phyloP scores from a whole-genome alignment of 2,797 vertebrate species.

The Peromyscus aztecus region DNA sequence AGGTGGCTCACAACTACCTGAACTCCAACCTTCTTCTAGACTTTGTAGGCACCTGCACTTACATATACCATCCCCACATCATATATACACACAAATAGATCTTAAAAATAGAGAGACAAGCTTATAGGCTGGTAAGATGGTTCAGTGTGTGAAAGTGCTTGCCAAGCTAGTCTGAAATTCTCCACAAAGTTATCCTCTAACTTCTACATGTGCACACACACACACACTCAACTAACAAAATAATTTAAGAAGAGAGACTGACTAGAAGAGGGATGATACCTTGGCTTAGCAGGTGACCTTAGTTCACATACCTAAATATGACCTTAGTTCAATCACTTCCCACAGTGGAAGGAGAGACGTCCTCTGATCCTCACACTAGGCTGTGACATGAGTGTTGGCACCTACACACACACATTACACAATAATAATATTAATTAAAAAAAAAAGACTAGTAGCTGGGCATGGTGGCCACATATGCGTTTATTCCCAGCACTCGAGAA shows the following conservation, averaged over 20 bases:
- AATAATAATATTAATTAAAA: background rate
- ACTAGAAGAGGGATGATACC: background rate
- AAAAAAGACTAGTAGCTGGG: background rate
- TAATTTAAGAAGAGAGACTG: background rate
- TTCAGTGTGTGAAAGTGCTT: background rate
- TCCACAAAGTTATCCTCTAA: background rate
- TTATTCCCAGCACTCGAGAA: background rate
- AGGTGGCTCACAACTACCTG: background rate
- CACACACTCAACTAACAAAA: background rate
- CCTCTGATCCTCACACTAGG: background rate
- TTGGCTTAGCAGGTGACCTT: background rate
- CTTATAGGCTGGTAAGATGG: background rate
- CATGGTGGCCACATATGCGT: background rate
- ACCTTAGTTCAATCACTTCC: background rate
- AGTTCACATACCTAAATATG: background rate
- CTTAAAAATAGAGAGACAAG: background rate
- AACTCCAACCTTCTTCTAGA: background rate
- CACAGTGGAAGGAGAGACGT: background rate
- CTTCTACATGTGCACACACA: background rate
- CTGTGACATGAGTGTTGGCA: background rate
- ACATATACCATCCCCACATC: background rate
- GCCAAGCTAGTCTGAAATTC: background rate
- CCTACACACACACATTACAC: background rate
- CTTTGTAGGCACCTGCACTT: background rate
- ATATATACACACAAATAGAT: background rate